Evolutionary conservation across 37 sponge, comb jelly and placozoan genomes (phyloP), one percentile per base, ranked within the genome.

Genomic region (Bolinopsis microptera): DNA sequence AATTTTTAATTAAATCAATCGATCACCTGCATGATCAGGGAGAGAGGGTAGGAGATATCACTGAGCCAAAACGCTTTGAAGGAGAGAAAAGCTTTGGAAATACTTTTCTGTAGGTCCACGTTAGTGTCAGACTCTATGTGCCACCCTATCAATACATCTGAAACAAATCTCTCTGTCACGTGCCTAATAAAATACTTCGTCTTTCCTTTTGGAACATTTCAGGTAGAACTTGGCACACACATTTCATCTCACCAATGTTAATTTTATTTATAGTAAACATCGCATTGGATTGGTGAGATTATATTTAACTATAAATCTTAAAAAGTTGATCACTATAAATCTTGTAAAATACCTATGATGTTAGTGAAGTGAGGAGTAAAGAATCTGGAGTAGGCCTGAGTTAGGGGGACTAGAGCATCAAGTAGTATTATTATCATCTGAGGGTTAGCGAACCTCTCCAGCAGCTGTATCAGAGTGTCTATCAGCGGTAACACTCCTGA

Each of bases 131-230:
- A 95, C 76, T 97, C 97, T 72, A 97, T 97, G 94, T 97, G 97
- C 97, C 97, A 97, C 23, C 97, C 97, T 22, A 97, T 95, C 36
- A 97, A 95, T 69, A 97, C 94, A 93, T 97, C 97, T 25, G 30
- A 70, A 13, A n/a, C n/a, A n/a, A n/a, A n/a, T n/a, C n/a, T n/a
- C n/a, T n/a, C n/a, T n/a, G n/a, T n/a, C n/a, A n/a, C n/a, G n/a
- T n/a, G n/a, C n/a, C n/a, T n/a, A n/a, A n/a, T n/a, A n/a, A n/a
- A n/a, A n/a, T n/a, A n/a, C n/a, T n/a, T n/a, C n/a, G n/a, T n/a
- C n/a, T n/a, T n/a, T n/a, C n/a, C n/a, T n/a, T n/a, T n/a, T n/a
- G n/a, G n/a, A n/a, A n/a, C n/a, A n/a, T n/a, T n/a, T n/a, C n/a
- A n/a, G n/a, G n/a, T n/a, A n/a, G n/a, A n/a, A n/a, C n/a, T n/a